Base-by-base conservation (phyloP, 1,140 invertebrate genomes). In the Sweltsa coloradensis region DNA sequence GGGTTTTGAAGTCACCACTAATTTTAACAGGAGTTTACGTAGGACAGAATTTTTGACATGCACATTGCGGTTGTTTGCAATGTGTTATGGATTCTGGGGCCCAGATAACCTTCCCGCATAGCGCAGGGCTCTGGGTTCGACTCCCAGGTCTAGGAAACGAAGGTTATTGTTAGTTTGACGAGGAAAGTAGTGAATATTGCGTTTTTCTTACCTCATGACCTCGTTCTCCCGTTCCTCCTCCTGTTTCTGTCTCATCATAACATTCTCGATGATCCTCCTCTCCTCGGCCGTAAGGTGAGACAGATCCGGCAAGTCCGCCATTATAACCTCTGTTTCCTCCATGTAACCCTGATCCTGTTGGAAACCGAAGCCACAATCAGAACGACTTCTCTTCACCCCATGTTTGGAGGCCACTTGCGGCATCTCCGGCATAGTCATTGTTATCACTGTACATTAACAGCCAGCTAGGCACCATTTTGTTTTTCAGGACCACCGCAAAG, bases 251-350 rank as follows among this genome's bases (percentile, higher is more conserved):
- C 95, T 74, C 74, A 91, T 80, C 71, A 98, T 88, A 56, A 99
- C 95, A 60, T 83, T 81, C 69, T 97, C 89, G 68, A 99, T 98
- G 73, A 97, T 95, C 69, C 83, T 82, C 64, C 94, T 78, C 74
- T 98, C 95, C 69, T 97, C 92, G 59, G 90, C 85, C 57, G 91
- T 97, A 60, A 98, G 82, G 72, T 98, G 93, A 62, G 90, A 96
- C 59, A 99, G 79, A 76, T 98, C 94, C 56, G 93, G 93, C 16
- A 37, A 22, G 16, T 47, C 46, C 27, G 46, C 46, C 46, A 47
- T 47, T 18, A 22, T 44, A 21, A 3, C n/a, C n/a, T 14, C 19
- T 40, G 16, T 22, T 23, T 4, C 5, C 16, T 13, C 9, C 3
- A n/a, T 19, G n/a, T 40, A 13, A 40, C n/a, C 13, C n/a, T 19